phyloP scores from a whole-genome alignment of 2,888 invertebrate species.

The Oconnorella tubifera region DNA sequence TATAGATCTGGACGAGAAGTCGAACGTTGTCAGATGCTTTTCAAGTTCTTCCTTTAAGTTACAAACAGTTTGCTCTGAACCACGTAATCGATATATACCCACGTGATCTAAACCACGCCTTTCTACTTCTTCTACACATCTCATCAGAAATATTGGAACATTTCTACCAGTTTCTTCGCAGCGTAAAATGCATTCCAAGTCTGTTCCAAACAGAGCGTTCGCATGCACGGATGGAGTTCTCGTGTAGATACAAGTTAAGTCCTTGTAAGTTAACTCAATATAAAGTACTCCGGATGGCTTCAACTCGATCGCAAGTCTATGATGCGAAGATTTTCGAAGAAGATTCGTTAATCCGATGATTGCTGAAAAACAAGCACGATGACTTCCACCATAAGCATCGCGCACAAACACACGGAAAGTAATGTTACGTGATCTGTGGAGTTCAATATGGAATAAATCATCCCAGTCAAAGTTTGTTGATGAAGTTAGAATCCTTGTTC shows the following conservation, averaged over 20 bases:
- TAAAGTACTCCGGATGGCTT: constrained; percentile 3
- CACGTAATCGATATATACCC: not conserved
- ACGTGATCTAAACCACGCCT: not conserved
- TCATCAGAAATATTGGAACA: not conserved
- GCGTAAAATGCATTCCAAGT: not conserved
- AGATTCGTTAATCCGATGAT: constrained; percentile 32
- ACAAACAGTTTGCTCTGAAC: not conserved
- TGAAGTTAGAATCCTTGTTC: constrained; percentile 91
- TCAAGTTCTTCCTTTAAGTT: not conserved
- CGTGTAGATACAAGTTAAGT: constrained; percentile 80
- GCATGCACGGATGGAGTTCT: constrained; percentile 59
- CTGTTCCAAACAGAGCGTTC: constrained; percentile 60
- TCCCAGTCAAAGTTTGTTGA: constrained; percentile 99
- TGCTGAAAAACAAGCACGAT: constrained; percentile 63
- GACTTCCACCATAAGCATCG: constrained; percentile 97
- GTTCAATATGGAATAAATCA: constrained; percentile 94
- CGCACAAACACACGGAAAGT: constrained; percentile 96
- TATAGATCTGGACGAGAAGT: not conserved
- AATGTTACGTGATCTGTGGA: constrained; percentile 88
- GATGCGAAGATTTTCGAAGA: constrained; percentile 2
- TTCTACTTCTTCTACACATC: not conserved
- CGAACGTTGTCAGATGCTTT: not conserved
- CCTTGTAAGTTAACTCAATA: constrained; percentile 68
- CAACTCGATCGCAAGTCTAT: constrained; percentile 6
- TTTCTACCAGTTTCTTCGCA: not conserved